Percentiles rank a stretch among this genome's conserved stretches.
phyloP scores from a whole-genome alignment of 2,888 invertebrate species.

The Tolmerus cingulatus region DNA sequence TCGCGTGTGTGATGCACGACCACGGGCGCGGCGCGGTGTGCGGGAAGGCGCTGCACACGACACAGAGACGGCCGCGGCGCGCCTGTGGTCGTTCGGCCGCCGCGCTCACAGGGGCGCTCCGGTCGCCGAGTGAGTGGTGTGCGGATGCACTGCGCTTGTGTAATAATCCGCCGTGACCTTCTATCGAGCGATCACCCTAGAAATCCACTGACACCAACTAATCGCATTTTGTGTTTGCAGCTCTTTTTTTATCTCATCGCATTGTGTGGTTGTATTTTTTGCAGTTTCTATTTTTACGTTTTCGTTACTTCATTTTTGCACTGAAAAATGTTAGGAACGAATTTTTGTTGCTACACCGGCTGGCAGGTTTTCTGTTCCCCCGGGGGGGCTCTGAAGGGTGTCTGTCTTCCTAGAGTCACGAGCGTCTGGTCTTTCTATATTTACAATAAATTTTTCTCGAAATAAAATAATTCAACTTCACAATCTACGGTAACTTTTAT shows the following conservation, averaged over 20 bases:
- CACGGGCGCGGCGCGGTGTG: neutral
- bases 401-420: neutral
- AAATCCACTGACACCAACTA: constrained; percentile 56
- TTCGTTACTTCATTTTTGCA: neutral
- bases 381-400: neutral
- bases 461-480: neutral
- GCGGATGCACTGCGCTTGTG: constrained; percentile 42
- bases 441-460: neutral
- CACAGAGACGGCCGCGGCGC: neutral
- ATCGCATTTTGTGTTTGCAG: constrained; percentile 47
- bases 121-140: constrained; percentile 29
- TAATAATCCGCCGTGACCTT: constrained; percentile 53
- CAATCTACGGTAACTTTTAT: neutral
- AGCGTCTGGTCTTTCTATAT: neutral
- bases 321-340: neutral
- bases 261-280: constrained; percentile 16
- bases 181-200: constrained; percentile 56
- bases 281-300: neutral
- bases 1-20: neutral
- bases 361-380: neutral
- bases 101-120: neutral
- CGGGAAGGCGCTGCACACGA: constrained; percentile 6
- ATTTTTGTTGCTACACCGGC: constrained; percentile 23
- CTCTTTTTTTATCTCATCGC: constrained; percentile 39
- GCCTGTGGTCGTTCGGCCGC: neutral